Evolutionary conservation across 1,140 invertebrate genomes (phyloP).

Genomic region (Meloidogyne chitwoodi): DNA sequence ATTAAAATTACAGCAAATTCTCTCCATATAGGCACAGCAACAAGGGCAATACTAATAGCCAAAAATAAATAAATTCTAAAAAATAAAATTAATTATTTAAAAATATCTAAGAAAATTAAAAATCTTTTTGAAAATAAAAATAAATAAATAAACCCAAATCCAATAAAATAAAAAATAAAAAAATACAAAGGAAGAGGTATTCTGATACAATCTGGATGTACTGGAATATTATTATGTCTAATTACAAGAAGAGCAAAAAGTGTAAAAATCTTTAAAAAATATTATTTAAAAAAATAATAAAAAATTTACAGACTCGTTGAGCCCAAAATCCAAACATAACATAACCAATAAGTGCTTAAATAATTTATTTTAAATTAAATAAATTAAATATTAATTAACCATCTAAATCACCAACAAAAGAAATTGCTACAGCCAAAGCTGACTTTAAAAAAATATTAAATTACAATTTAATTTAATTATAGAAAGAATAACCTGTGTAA

Average conservation of each 20-base stretch:
- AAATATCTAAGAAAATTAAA: too few relatives aligned
- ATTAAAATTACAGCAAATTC: conserved; percentile 41
- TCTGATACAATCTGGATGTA: conserved; percentile 56
- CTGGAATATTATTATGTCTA: conserved; percentile 51
- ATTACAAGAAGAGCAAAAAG: conserved; percentile 41
- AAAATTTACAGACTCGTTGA: conserved; percentile 53
- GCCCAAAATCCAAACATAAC: conserved; percentile 61
- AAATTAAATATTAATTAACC: background rate
- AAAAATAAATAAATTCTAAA: conserved; percentile 51
- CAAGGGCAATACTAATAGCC: conserved; percentile 49
- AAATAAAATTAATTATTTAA: too few relatives aligned
- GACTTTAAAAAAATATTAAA: conserved; percentile 41
- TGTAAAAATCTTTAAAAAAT: background rate
- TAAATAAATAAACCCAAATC: conserved; percentile 33
- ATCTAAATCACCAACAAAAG: conserved; percentile 59
- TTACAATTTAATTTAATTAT: background rate
- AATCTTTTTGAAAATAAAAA: too few relatives aligned
- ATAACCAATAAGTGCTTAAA: conserved; percentile 55
- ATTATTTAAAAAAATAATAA: conserved; percentile 19
- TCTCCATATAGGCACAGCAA: conserved; percentile 56
- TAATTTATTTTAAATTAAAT: background rate
- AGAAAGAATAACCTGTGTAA: conserved; percentile 50
- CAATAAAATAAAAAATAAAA: conserved; percentile 19
- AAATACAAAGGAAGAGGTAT: conserved; percentile 47
- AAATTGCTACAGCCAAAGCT: conserved; percentile 52